Evolutionary conservation across 2,113 vertebrate genomes (phyloP), one percentile per base, ranked within the genome.

Genomic region (Psittacus erithacus): DNA sequence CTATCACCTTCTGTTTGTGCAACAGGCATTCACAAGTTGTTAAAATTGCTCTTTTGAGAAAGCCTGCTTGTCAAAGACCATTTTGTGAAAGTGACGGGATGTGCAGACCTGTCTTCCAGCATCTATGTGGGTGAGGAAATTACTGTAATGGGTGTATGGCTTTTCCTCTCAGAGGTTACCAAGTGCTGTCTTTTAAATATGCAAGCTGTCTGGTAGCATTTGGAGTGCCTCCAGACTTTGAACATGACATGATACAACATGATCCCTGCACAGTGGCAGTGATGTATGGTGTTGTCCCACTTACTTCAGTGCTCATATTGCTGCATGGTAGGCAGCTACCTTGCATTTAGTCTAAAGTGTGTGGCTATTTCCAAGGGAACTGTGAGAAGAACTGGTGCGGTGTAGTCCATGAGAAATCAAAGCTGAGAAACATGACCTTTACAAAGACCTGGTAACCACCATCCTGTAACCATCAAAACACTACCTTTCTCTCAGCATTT

Each of bases 281-380:
- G 44, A 31, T 31, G 24, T 25, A 46, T 0, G 0, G 44, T 25
- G 33, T 33, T 88, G 27, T 44, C 38, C 17, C 55, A 75, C 2
- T 27, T 23, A 74, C 27, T 76, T 86, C 33, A 73, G 19, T 46
- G 68, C 39, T 63, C 27, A 17, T n/a, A 38, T 1, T 4, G 60
- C 29, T 78, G 23, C 43, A 10, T 10, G 5, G 19, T 63, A 53
- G 31, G 43, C 90, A 92, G n/a, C 10, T 52, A 71, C 27, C 35
- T 46, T 47, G 49, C 2, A 3, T 17, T 59, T 20, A 76, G 33
- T 13, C 10, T 73, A 43, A 90, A 52, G 27, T 79, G 33, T 2
- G 1, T 35, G 24, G 17, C 49, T 33, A 1, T 29, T 46, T 90
- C 33, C 41, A 62, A 62, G 15, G 65, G 5, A 83, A 20, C 27